Evolutionary conservation across 2,797 vertebrate species (phyloP).

Genomic region (Crotalus adamanteus): DNA sequence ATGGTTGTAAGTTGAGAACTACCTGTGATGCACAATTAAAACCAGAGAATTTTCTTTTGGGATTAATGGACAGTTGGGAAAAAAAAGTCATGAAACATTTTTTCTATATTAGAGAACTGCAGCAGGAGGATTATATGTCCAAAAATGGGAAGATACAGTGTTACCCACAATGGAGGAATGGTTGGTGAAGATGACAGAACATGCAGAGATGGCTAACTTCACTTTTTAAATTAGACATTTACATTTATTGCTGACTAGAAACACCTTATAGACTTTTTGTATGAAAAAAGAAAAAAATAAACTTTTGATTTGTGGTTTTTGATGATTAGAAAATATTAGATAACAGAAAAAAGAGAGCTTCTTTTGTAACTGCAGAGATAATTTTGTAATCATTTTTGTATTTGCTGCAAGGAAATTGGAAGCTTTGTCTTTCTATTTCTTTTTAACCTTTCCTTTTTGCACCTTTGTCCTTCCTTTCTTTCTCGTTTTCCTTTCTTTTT

Average conservation of each 20-base stretch:
- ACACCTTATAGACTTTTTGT: background rate
- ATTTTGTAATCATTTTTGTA: too few species aligned
- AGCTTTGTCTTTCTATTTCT: too few species aligned
- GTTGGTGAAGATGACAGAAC: background rate
- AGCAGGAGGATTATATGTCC: background rate
- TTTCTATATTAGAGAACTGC: background rate
- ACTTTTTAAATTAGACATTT: background rate
- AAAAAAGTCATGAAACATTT: background rate
- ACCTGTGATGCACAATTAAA: background rate
- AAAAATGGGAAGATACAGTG: background rate
- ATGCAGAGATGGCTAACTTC: background rate
- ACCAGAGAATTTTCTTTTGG: background rate
- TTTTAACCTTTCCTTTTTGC: too few species aligned
- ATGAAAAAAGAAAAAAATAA: too few species aligned
- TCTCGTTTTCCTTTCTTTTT: too few species aligned
- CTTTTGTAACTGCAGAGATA: too few species aligned
- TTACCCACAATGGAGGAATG: background rate
- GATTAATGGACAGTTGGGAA: background rate
- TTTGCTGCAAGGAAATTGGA: too few species aligned
- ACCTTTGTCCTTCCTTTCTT: too few species aligned
- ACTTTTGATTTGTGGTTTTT: too few species aligned
- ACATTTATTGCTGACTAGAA: background rate
- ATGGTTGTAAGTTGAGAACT: background rate
- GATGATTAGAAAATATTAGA: too few species aligned
- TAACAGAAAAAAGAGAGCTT: too few species aligned